These are phyloP conservation scores for Pseudococcus viburni DNA, from an alignment of 2,888 invertebrate species.

Conservation along the genomic window DNA sequence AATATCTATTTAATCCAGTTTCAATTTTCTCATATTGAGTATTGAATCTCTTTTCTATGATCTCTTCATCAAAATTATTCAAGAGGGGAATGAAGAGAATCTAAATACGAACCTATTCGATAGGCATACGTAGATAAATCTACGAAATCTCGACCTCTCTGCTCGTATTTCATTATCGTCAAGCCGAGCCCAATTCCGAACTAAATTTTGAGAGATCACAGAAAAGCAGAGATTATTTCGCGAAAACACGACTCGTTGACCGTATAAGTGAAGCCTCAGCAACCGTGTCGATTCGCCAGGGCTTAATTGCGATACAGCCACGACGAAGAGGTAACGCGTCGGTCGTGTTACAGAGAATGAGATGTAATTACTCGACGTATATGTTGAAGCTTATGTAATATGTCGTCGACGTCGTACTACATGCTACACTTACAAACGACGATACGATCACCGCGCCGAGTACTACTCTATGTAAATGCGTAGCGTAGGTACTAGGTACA, in stretches of 20 bases:
- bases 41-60: no score
- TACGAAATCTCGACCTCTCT: no score
- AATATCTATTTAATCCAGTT: no score
- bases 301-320: not conserved
- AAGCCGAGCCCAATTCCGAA: no score
- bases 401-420: not conserved
- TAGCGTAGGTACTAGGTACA: not conserved
- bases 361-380: not conserved
- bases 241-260: not conserved
- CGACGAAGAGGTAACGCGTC: not conserved
- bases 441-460: not conserved
- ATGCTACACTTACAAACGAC: not conserved
- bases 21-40: no score
- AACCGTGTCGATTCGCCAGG: not conserved
- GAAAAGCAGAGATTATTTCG: not conserved
- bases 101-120: no score
- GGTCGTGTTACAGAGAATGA: conserved; percentile 17
- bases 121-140: no score
- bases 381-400: not conserved
- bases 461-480: not conserved
- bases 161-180: no score
- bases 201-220: not conserved
- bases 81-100: no score
- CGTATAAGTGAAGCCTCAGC: not conserved
- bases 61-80: no score